These are phyloP conservation scores for Porites lobata DNA, from an alignment of 92 coral and sea anemone genomes.

Conservation along the genomic window DNA sequence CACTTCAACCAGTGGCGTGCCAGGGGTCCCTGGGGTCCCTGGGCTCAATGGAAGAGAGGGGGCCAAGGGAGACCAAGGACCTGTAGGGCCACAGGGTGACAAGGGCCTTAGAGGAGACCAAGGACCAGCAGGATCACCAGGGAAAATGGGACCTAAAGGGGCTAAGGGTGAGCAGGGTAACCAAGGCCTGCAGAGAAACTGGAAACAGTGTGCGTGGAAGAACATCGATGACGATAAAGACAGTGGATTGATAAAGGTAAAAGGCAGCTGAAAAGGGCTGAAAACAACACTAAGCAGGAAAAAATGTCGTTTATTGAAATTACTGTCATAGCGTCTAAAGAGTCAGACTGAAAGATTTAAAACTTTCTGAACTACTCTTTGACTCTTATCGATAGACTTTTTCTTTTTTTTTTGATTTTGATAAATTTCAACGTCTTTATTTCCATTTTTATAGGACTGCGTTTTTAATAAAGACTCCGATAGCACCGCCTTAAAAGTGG, in stretches of 20 bases:
- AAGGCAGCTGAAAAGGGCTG: neutral
- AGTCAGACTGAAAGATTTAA: too few species aligned
- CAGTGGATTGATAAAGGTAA: slow-evolving; percentile 5
- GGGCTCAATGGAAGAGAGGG: slow-evolving; percentile 22
- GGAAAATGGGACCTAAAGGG: neutral
- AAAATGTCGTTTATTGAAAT: too few species aligned
- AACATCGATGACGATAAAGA: slow-evolving; percentile 6
- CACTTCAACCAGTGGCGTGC: neutral
- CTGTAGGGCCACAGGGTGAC: neutral
- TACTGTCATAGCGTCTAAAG: too few species aligned
- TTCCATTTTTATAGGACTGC: slow-evolving; percentile 42
- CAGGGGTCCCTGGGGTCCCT: slow-evolving; percentile 23
- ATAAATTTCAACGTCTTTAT: neutral
- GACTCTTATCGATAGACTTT: too few species aligned
- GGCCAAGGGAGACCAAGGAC: neutral
- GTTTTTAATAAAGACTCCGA: slow-evolving; percentile 5
- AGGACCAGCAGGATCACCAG: too few species aligned
- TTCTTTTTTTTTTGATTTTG: too few species aligned
- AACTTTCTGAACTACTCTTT: too few species aligned
- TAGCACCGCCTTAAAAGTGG: slow-evolving; percentile 54
- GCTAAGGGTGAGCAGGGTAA: neutral
- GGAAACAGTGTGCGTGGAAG: slow-evolving; percentile 26
- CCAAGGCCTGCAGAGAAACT: slow-evolving; percentile 12
- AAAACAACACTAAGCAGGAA: too few species aligned
- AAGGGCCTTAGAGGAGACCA: neutral